Evolutionary conservation across 2,888 invertebrate species (phyloP).

Genomic region (Adelognathus sp.): DNA sequence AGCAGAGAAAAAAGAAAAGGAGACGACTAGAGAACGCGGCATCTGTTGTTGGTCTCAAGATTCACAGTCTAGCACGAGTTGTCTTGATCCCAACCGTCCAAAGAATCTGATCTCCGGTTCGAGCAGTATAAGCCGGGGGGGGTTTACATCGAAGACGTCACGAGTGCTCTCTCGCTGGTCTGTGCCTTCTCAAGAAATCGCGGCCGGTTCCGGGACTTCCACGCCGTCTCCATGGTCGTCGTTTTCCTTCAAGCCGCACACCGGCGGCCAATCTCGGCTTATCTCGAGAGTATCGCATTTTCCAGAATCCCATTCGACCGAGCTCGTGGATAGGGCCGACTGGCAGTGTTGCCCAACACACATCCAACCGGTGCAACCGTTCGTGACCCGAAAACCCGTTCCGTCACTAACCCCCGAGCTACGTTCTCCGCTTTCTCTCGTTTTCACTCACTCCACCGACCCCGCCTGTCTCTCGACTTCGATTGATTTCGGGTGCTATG

Average conservation of each 20-base stretch:
- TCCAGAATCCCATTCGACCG: constrained; percentile 52
- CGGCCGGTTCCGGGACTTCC: not conserved
- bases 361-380: constrained; percentile 25
- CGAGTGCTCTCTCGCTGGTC: constrained; percentile 8
- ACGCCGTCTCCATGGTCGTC: not conserved
- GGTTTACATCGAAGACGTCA: constrained; percentile 23
- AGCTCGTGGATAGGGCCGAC: constrained; percentile 12
- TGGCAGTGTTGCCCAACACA: constrained; percentile 18
- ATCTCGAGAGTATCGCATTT: constrained; percentile 62
- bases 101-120: constrained; percentile 36
- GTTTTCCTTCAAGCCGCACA: constrained; percentile 13
- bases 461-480: not conserved
- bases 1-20: not conserved
- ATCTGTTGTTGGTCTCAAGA: constrained; percentile 1
- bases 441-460: constrained; percentile 24
- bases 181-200: not conserved
- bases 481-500: constrained; percentile 37
- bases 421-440: constrained; percentile 26
- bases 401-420: not conserved
- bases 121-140: constrained; percentile 45
- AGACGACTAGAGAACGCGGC: not conserved
- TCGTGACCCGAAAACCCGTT: constrained; percentile 28
- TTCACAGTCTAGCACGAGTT: constrained; percentile 24
- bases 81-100: constrained; percentile 31
- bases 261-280: constrained; percentile 60